Percentiles rank a stretch among this genome's conserved stretches.
Evolutionary conservation across 2,113 vertebrate genomes (phyloP).

Genomic region (Nipponia nippon): DNA sequence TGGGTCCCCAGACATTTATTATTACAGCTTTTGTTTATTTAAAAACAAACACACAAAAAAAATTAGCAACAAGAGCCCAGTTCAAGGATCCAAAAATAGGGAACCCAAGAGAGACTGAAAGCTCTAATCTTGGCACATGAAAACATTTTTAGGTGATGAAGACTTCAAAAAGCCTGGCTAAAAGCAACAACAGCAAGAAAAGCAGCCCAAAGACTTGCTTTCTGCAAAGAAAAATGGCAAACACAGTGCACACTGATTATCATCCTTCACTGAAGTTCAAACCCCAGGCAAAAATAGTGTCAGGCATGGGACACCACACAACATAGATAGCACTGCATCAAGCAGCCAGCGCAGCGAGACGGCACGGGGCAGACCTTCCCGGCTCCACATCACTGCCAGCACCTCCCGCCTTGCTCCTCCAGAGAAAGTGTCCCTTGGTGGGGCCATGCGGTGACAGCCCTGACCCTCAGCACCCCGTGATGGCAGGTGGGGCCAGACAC

Average conservation of each 20-base stretch:
- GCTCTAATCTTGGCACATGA: not conserved
- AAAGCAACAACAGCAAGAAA: not conserved
- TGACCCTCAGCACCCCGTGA: not conserved
- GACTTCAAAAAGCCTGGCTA: not conserved
- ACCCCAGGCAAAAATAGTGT: not conserved
- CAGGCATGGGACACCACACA: not conserved
- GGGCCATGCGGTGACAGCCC: not conserved
- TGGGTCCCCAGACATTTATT: not conserved
- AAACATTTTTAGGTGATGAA: constrained; percentile 2
- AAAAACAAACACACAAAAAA: not conserved
- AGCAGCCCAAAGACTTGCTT: not conserved
- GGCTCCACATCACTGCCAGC: not conserved
- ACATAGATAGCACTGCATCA: not conserved
- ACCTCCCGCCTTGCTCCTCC: rapidly evolving
- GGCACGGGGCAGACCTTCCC: not conserved
- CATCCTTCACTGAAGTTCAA: constrained; percentile 7
- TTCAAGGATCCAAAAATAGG: constrained; percentile 17
- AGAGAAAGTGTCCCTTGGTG: not conserved
- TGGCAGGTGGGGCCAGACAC: rapidly evolving
- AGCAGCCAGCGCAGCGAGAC: not conserved
- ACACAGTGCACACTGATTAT: not conserved
- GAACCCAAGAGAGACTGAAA: not conserved
- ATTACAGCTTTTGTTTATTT: constrained; percentile 22
- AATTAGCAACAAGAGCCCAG: not conserved
- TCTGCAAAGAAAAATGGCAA: not conserved